Percentiles rank a stretch among this genome's conserved stretches.
phyloP scores from a whole-genome alignment of 2,797 vertebrate genomes.

The Erethizon dorsatum region DNA sequence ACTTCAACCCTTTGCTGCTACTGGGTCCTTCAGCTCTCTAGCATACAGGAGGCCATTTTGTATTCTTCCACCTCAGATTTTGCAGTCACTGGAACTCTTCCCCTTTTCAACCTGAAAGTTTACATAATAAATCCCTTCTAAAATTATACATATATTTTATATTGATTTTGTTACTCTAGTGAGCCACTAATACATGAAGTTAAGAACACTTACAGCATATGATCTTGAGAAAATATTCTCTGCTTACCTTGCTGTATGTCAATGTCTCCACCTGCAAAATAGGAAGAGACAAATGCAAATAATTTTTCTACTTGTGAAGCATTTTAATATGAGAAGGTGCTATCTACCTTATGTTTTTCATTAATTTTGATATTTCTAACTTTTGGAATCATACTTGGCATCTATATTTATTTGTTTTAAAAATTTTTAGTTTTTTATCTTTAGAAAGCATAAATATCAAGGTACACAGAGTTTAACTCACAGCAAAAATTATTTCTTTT shows the following conservation, averaged over 20 bases:
- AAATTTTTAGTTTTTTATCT: conserved; percentile 17
- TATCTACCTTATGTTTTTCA: background rate
- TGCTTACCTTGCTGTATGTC: background rate
- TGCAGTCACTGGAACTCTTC: background rate
- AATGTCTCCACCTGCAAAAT: background rate
- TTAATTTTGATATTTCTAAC: conserved; percentile 29
- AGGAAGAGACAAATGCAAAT: conserved; percentile 29
- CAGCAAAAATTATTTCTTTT: background rate
- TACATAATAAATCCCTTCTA: background rate
- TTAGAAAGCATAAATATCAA: conserved; percentile 27
- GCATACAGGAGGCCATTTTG: background rate
- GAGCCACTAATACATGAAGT: background rate
- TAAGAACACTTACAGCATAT: background rate
- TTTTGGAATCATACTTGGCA: background rate
- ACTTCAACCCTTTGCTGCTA: background rate
- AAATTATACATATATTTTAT: background rate
- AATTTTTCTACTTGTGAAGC: background rate
- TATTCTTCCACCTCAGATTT: background rate
- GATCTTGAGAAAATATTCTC: background rate
- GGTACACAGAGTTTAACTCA: background rate
- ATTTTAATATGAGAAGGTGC: conserved; percentile 49
- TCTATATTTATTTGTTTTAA: conserved; percentile 53
- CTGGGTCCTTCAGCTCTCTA: background rate
- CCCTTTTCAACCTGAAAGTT: background rate
- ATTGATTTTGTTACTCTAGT: background rate